These are phyloP conservation scores for Sarcophaga bullata DNA, from an alignment of 1,140 invertebrate genomes.

Conservation along the genomic window DNA sequence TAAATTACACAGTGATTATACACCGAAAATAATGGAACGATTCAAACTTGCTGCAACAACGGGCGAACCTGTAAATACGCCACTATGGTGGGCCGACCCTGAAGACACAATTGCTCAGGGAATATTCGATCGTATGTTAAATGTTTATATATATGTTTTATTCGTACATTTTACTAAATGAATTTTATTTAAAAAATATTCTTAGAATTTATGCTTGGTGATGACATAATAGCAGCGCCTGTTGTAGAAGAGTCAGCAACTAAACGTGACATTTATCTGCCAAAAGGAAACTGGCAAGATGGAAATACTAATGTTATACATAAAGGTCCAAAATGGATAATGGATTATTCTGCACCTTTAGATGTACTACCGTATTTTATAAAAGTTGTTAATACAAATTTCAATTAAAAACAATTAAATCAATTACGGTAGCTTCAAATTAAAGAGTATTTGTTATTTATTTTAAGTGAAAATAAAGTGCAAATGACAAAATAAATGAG, in stretches of 20 bases:
- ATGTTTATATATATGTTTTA: neutral
- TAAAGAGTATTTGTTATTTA: too few species aligned
- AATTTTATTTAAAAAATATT: slow-evolving; percentile 45
- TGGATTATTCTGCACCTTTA: slow-evolving; percentile 74
- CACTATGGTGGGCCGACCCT: slow-evolving; percentile 92
- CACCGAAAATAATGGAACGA: slow-evolving; percentile 71
- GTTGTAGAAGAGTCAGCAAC: slow-evolving; percentile 75
- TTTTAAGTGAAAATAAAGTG: neutral
- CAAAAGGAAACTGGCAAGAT: slow-evolving; percentile 76
- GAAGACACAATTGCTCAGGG: slow-evolving; percentile 72
- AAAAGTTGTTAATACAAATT: slow-evolving; percentile 44
- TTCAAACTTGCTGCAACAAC: slow-evolving; percentile 71
- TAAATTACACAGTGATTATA: slow-evolving; percentile 75
- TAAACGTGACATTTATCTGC: slow-evolving; percentile 80
- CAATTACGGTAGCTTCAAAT: too few species aligned
- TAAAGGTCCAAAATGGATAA: slow-evolving; percentile 74
- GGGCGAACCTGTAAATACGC: slow-evolving; percentile 83
- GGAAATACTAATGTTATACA: slow-evolving; percentile 66
- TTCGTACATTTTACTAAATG: neutral
- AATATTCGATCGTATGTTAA: slow-evolving; percentile 73
- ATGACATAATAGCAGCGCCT: slow-evolving; percentile 86
- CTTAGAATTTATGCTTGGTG: slow-evolving; percentile 85
- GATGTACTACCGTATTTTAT: slow-evolving; percentile 75
- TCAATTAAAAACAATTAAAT: too few species aligned
- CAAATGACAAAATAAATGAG: neutral